These are phyloP conservation scores for Cinara cedri DNA, from an alignment of 2,888 invertebrate species.

Conservation along the genomic window DNA sequence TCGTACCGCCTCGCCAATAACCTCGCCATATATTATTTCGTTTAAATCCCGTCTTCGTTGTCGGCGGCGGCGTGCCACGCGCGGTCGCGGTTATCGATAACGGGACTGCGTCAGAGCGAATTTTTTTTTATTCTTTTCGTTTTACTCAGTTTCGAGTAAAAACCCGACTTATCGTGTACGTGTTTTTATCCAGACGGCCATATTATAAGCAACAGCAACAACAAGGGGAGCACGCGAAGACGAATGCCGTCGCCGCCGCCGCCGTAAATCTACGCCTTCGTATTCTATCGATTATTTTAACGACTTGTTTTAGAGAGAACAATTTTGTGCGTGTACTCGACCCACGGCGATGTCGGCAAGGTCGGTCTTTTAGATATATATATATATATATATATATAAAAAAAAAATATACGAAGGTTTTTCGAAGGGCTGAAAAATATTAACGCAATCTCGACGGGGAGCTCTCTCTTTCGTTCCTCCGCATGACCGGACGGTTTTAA, in stretches of 20 bases:
- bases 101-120: not conserved
- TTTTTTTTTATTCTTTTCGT: not conserved
- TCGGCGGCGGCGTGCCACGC: not conserved
- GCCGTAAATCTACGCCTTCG: constrained; percentile 56
- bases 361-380: constrained; percentile 35
- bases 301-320: constrained; percentile 46
- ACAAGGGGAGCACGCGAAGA: constrained; percentile 25
- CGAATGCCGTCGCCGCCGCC: constrained; percentile 17
- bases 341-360: constrained; percentile 22
- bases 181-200: constrained; percentile 25
- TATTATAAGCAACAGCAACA: not conserved
- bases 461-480: constrained; percentile 2
- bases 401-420: constrained; percentile 9
- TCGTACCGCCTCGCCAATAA: not conserved
- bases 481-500: constrained; percentile 49
- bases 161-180: constrained; percentile 34
- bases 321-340: not conserved
- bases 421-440: constrained; percentile 50
- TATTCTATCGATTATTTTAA: constrained; percentile 51
- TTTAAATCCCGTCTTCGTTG: not conserved
- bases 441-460: constrained; percentile 51
- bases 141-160: not conserved
- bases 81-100: constrained; percentile 18
- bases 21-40: no score
- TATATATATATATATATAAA: constrained; percentile 17